Evolutionary conservation across 1,140 invertebrate genomes (phyloP).

Genomic region (Pseudomyrmex dendroicus): DNA sequence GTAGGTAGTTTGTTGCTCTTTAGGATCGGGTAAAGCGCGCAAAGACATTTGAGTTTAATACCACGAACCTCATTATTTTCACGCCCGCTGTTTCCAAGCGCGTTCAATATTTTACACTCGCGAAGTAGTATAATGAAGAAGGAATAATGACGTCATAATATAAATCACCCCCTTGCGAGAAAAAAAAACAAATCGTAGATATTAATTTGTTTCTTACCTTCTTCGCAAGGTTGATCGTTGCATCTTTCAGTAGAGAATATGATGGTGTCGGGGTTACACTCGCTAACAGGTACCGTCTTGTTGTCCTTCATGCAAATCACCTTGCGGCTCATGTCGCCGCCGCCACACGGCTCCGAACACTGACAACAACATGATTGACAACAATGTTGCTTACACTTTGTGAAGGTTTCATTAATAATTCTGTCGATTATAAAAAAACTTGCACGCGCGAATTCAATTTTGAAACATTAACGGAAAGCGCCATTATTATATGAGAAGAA

Average conservation of each 20-base stretch:
- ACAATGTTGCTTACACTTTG: constrained; percentile 17
- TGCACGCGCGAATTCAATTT: neutral
- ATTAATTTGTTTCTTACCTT: constrained; percentile 84
- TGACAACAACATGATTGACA: constrained; percentile 79
- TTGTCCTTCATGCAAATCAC: constrained; percentile 93
- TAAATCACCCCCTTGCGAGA: constrained; percentile 3
- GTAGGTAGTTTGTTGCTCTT: constrained; percentile 26
- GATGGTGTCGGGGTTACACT: constrained; percentile 89
- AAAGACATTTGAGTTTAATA: constrained; percentile 52
- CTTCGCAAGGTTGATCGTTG: constrained; percentile 89
- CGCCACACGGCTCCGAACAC: constrained; percentile 93
- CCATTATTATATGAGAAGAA: too few species aligned
- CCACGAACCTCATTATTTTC: constrained; percentile 55
- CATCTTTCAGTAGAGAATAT: constrained; percentile 90
- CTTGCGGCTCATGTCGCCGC: constrained; percentile 90
- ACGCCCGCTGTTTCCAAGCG: constrained; percentile 39
- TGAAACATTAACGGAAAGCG: neutral
- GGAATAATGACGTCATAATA: constrained; percentile 2
- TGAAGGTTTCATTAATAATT: constrained; percentile 9
- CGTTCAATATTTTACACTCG: constrained; percentile 32
- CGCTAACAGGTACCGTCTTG: constrained; percentile 85
- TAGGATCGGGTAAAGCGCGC: constrained; percentile 11
- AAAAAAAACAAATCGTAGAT: neutral
- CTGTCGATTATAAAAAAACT: neutral
- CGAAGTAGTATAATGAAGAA: neutral